A percentile compares a stretch with the other conserved stretches of the same genome.
Conservation (phyloP, 1,140 invertebrate species). For the Probaryconus sp. region DNA sequence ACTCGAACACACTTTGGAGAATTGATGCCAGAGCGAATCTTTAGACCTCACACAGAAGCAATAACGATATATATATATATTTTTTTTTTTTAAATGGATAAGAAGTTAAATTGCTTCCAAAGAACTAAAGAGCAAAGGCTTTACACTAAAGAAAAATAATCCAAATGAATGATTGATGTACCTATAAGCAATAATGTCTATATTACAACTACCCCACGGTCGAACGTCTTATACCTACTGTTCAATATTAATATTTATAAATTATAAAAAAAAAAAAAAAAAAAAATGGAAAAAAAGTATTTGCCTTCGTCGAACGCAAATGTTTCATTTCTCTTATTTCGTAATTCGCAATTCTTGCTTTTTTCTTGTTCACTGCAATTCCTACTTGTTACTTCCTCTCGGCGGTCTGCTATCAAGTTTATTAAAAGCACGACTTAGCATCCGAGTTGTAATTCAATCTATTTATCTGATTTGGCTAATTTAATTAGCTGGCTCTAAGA, state of each 20-base stretch:
- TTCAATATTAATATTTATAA: conserved; percentile 30
- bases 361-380: too few species aligned
- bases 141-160: conserved; percentile 40
- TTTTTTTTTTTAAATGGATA: conserved; percentile 18
- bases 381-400: too few species aligned
- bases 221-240: conserved; percentile 19
- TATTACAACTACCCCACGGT: conserved; percentile 19
- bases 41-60: too few species aligned
- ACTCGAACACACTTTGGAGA: too few species aligned
- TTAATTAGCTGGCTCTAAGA: conserved; percentile 57
- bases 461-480: conserved; percentile 64
- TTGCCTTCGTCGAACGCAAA: too few species aligned
- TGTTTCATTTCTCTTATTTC: too few species aligned
- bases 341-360: too few species aligned
- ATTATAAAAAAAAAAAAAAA: too few species aligned
- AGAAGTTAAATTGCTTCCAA: conserved; percentile 17
- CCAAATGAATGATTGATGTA: conserved; percentile 48
- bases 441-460: conserved; percentile 56
- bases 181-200: conserved; percentile 54
- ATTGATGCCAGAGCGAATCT: too few species aligned
- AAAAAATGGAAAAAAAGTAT: too few species aligned
- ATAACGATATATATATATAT: too few species aligned
- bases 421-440: conserved; percentile 56
- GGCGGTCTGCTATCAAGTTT: conserved; percentile 12
- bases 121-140: conserved; percentile 21